A percentile compares a stretch with the other conserved stretches of the same genome.
Evolutionary conservation across 2,113 vertebrate genomes (phyloP).

Genomic region (Paratilapia polleni): DNA sequence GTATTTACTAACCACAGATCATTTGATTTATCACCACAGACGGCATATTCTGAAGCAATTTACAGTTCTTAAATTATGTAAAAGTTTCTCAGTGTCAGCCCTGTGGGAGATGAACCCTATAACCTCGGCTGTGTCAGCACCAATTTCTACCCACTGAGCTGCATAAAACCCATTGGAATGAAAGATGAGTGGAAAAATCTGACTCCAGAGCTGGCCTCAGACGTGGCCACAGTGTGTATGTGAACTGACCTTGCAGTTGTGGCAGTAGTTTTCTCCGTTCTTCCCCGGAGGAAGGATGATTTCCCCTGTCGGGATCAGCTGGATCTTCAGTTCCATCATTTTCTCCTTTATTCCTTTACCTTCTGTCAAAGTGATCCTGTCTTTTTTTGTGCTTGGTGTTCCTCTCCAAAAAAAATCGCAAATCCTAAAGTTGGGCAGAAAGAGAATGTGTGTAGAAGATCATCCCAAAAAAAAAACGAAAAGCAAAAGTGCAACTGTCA

Average conservation of each 20-base stretch:
- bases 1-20: slow-evolving; percentile 18
- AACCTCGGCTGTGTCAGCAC: slow-evolving; percentile 24
- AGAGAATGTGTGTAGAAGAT: neutral
- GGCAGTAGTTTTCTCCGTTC: slow-evolving; percentile 74
- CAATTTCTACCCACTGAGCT: slow-evolving; percentile 5
- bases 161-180: slow-evolving; percentile 8
- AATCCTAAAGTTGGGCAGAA: slow-evolving; percentile 7
- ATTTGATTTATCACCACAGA: slow-evolving; percentile 13
- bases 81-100: slow-evolving; percentile 13
- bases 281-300: slow-evolving; percentile 74
- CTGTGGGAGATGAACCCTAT: slow-evolving; percentile 9
- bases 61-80: slow-evolving; percentile 8
- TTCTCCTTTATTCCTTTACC: neutral
- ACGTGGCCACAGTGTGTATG: slow-evolving; percentile 1
- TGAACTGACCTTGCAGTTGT: slow-evolving; percentile 74
- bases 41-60: neutral
- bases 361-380: neutral
- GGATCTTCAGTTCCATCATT: slow-evolving; percentile 77
- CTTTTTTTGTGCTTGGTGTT: neutral
- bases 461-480: neutral
- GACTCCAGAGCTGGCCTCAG: slow-evolving; percentile 14
- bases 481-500: neutral
- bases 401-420: neutral
- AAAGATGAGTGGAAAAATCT: slow-evolving; percentile 19
- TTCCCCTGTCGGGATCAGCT: slow-evolving; percentile 75